phyloP scores from a whole-genome alignment of 2,888 invertebrate species.

The Ferdinandea cuprea region DNA sequence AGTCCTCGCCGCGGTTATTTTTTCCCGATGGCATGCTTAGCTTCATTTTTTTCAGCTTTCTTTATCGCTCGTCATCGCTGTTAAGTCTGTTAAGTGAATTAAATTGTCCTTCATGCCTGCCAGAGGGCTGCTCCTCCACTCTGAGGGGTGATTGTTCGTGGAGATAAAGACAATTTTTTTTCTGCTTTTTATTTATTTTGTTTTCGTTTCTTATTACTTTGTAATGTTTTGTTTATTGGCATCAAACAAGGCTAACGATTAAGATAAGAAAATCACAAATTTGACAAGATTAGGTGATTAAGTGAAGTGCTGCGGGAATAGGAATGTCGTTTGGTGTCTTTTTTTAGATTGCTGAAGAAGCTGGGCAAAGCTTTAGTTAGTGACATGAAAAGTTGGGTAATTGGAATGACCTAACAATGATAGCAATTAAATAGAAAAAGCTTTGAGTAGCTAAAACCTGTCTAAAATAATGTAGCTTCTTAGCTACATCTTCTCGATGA shows the following conservation, averaged over 20 bases:
- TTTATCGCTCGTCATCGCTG: constrained; percentile 71
- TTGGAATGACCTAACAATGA: too few relatives aligned
- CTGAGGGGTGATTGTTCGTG: constrained; percentile 60
- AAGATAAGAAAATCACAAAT: constrained; percentile 68
- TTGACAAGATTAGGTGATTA: constrained; percentile 66
- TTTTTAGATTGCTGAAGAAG: background rate
- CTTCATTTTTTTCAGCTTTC: constrained; percentile 36
- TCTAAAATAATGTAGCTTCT: too few relatives aligned
- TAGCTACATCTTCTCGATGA: too few relatives aligned
- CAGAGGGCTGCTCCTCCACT: background rate
- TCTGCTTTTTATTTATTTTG: constrained; percentile 28
- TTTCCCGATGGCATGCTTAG: constrained; percentile 35
- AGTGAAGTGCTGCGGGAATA: background rate
- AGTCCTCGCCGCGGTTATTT: constrained; percentile 40
- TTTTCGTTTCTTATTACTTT: constrained; percentile 61
- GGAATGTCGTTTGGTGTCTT: background rate
- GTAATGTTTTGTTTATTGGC: constrained; percentile 71
- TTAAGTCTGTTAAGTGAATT: constrained; percentile 73
- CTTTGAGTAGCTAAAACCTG: too few relatives aligned
- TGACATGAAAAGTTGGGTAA: too few relatives aligned
- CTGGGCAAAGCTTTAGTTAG: too few relatives aligned
- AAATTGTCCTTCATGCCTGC: constrained; percentile 70
- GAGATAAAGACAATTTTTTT: constrained; percentile 38
- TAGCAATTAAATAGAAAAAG: too few relatives aligned
- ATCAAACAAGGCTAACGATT: constrained; percentile 64